Conservation (phyloP, 1,140 invertebrate genomes). For the Muscidifurax raptorellus region DNA sequence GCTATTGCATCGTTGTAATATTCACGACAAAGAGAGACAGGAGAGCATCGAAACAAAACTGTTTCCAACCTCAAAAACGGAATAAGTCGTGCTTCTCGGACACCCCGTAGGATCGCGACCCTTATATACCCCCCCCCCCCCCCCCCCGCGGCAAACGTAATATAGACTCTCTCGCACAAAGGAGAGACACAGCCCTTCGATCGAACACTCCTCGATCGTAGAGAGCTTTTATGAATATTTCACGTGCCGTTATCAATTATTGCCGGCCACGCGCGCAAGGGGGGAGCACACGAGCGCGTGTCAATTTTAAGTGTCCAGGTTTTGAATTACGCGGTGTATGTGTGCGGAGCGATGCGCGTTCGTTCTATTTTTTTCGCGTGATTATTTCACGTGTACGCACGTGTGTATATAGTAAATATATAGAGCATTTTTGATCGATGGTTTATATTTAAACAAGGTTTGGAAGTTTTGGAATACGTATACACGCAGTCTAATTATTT, state of each 20-base stretch:
- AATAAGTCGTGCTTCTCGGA: too few relatives aligned
- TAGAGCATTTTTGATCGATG: not conserved
- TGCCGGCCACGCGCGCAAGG: not conserved
- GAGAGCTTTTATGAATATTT: not conserved
- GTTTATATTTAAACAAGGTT: too few relatives aligned
- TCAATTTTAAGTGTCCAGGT: not conserved
- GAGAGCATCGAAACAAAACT: too few relatives aligned
- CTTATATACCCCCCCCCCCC: not conserved
- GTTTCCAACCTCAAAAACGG: not conserved
- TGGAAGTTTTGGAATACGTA: not conserved
- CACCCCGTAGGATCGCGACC: not conserved
- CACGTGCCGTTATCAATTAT: not conserved
- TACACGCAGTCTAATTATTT: not conserved
- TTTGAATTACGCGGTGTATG: not conserved
- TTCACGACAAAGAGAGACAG: too few relatives aligned
- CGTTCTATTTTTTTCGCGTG: too few relatives aligned
- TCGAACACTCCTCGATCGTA: not conserved
- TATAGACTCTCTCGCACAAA: not conserved
- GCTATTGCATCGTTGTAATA: too few relatives aligned
- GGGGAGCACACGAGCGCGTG: not conserved
- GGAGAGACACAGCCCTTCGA: not conserved
- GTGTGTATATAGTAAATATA: too few relatives aligned
- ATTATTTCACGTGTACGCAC: too few relatives aligned
- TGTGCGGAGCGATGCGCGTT: not conserved
- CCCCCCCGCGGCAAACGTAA: too few relatives aligned